phyloP scores from a whole-genome alignment of 2,113 vertebrate genomes.

The Astur gentilis region DNA sequence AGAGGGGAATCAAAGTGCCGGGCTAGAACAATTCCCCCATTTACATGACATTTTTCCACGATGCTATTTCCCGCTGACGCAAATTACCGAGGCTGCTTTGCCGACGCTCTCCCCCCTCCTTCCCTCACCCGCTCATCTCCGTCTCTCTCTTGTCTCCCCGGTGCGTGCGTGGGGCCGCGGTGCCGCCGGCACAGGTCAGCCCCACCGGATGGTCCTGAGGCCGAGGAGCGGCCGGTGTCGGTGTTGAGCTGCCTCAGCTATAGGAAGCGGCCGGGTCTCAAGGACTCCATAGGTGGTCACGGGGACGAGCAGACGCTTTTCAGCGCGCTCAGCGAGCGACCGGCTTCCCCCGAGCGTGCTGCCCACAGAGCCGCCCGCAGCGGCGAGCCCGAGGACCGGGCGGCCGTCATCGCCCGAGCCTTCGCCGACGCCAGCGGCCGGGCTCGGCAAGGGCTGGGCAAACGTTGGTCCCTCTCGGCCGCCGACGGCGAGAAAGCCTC shows the following conservation, averaged over 20 bases:
- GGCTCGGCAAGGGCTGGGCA: constrained; percentile 79
- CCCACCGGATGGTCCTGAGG: constrained; percentile 76
- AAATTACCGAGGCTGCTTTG: constrained; percentile 48
- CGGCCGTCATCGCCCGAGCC: constrained; percentile 78
- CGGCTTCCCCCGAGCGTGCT: constrained; percentile 75
- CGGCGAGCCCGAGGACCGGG: constrained; percentile 62
- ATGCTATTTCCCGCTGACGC: constrained; percentile 66
- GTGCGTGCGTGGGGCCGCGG: not conserved
- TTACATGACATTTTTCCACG: constrained; percentile 67
- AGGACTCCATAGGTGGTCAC: constrained; percentile 84
- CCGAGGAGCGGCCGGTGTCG: constrained; percentile 80
- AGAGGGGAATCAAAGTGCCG: constrained; percentile 67
- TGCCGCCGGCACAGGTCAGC: constrained; percentile 69
- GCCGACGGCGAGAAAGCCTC: constrained; percentile 82
- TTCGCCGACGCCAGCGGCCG: constrained; percentile 77
- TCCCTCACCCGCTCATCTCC: not conserved
- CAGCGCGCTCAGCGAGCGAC: constrained; percentile 79
- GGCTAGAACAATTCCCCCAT: constrained; percentile 72
- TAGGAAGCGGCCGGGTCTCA: constrained; percentile 83
- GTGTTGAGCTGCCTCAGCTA: constrained; percentile 93
- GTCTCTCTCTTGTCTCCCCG: not conserved
- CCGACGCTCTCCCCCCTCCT: not conserved
- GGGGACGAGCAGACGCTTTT: constrained; percentile 85
- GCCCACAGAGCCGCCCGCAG: constrained; percentile 69
- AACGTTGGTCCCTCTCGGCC: constrained; percentile 78